Base-by-base conservation (phyloP, 2,888 invertebrate genomes). In the Dicroscelio sp. region DNA sequence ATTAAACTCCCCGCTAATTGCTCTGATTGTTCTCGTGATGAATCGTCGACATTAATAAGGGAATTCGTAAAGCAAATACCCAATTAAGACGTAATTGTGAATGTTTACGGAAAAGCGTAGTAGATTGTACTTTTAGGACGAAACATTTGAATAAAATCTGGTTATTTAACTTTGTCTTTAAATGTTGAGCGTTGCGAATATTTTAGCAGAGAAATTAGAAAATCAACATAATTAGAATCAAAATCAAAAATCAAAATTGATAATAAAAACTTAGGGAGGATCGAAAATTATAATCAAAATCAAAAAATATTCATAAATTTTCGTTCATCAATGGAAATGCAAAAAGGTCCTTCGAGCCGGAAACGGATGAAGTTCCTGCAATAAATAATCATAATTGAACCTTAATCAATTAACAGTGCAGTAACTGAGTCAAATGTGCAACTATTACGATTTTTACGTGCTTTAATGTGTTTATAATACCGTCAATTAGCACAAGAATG, bases 1-100 rank as follows among this genome's bases (percentile, higher is more conserved):
- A 86, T 86, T 86, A 60, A 86, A 79, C 58, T 67, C 6, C 20
- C 27, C 30, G 33, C 78, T 79, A 86, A 86, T 79, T 71, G 71
- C 33, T 71, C 69, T 43, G 78, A 79, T 86, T 86, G 79, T 79
- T 78, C n/a, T 60, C 76, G 65, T 85, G 75, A 65, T 30, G 55
- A 55, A 67, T 55, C 65, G 0, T 30, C 33, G 31, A 52, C 75
- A 69, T 58, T 86, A 71, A 86, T 73, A 33, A 73, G 69, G 35
- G 10, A 25, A 25, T 6, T 58, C 58, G 58, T 38, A 71, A 71
- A 10, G 58, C 4, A 58, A 58, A 25, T 25, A 58, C 14, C 25
- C 58, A 58, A 58, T 58, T 58, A 58, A n/a, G n/a, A n/a, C n/a
- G n/a, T n/a, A n/a, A n/a, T n/a, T n/a, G n/a, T n/a, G n/a, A n/a